Evolutionary conservation across 2,797 vertebrate species (phyloP), one percentile per base, ranked within the genome.

Genomic region (Dermochelys coriacea): DNA sequence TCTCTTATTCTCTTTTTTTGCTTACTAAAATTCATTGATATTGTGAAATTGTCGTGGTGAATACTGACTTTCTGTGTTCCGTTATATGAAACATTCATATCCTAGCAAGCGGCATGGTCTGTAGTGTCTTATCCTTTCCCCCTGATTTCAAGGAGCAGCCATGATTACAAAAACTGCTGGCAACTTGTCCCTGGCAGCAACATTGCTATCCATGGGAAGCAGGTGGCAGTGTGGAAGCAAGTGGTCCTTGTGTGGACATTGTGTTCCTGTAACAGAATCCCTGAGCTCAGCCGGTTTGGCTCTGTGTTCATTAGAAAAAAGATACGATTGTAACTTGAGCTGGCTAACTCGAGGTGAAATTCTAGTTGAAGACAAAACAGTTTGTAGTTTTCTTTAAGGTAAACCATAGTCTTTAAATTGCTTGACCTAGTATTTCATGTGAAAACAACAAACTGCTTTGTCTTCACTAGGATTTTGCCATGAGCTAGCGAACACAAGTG

Each of bases 181-280:
- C 55, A 57, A 12, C 55, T 29, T 57, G 55, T 27, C 25, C 55
- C 11, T 57, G 54, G 71, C 34, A 5, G 19, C 82, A 77, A 90
- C 0, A 37, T 5, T n/a, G 50, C 0, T 31, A 47, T 55, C 4
- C 0, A 11, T 23, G 45, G 6, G 25, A 45, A 55, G 71, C 1
- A 2, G 19, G 47, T 64, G 52, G 19, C 41, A 45, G 45, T 74
- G 41, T 74, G 11, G 23, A 74, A 74, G 37, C 19, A 74, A 45
- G 23, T 75, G 71, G 25, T 25, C 41, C 12, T 47, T 45, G 41
- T 27, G 9, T 45, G 7, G 6, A 15, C 41, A 29, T 45, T 14
- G 12, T 16, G 41, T 27, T 14, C 25, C 37, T 47, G 23, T 27
- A 75, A 75, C 23, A 8, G 14, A 45, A 75, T 45, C 41, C 21